Conservation (phyloP, 2,888 invertebrate species). For the Lasioglossum marginatum region DNA sequence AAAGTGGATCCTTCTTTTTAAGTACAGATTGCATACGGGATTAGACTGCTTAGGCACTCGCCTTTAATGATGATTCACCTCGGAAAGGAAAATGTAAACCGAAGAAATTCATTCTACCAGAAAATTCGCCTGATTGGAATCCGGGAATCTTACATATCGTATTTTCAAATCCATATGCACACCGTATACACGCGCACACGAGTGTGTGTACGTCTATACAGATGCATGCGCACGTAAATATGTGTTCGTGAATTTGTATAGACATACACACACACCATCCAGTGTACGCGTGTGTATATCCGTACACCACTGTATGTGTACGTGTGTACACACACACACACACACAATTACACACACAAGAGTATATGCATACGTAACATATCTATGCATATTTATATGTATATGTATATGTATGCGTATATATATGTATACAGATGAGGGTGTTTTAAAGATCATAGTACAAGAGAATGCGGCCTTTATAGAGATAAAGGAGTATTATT, state of each 20-base stretch:
- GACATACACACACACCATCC: not conserved
- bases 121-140: conserved; percentile 24
- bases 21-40: not conserved
- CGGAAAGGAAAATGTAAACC: not conserved
- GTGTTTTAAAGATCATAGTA: conserved; percentile 59
- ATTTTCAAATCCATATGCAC: conserved; percentile 37
- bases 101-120: not conserved
- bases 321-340: not conserved
- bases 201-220: not conserved
- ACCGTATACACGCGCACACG: conserved; percentile 7
- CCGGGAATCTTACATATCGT: conserved; percentile 54
- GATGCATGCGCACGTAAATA: not conserved
- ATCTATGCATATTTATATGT: not conserved
- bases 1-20: not conserved
- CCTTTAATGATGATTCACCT: not conserved
- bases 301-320: not conserved
- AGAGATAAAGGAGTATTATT: conserved; percentile 37
- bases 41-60: not conserved
- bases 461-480: conserved; percentile 59
- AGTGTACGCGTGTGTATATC: not conserved
- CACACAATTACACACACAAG: no score
- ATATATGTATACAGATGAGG: conserved; percentile 16
- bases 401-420: not conserved
- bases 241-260: not conserved
- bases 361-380: not conserved